Evolutionary conservation across 2,113 vertebrate genomes (phyloP).

Genomic region (Lates calcarifer): DNA sequence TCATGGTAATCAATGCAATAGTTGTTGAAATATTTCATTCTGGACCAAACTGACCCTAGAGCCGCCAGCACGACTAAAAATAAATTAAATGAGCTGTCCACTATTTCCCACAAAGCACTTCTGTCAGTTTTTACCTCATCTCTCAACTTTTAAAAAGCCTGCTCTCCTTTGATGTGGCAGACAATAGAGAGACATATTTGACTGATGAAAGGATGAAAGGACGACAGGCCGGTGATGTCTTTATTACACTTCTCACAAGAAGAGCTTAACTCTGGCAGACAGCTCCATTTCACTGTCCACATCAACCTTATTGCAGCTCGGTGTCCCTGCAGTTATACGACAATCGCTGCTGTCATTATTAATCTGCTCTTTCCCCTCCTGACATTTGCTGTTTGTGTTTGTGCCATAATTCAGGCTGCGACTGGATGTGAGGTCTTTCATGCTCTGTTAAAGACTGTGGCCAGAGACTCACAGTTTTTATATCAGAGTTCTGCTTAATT

Average conservation of each 20-base stretch:
- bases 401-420: background rate
- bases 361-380: conserved; percentile 24
- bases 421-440: conserved; percentile 5
- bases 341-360: conserved; percentile 43
- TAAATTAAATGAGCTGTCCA: conserved; percentile 15
- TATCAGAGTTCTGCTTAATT: background rate
- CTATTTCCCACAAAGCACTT: conserved; percentile 17
- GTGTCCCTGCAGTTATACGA: conserved; percentile 29
- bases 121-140: conserved; percentile 15
- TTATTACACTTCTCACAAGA: conserved; percentile 6
- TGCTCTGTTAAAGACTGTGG: background rate
- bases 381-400: conserved; percentile 23
- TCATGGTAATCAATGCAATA: background rate
- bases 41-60: background rate
- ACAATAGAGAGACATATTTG: conserved; percentile 17
- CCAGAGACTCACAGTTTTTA: background rate
- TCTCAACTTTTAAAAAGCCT: conserved; percentile 33
- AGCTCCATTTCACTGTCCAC: conserved; percentile 42
- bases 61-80: background rate
- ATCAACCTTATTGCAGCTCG: conserved; percentile 34
- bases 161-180: conserved; percentile 21
- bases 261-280: conserved; percentile 42
- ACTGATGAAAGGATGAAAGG: conserved; percentile 54
- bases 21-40: background rate
- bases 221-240: conserved; percentile 4